These are phyloP conservation scores for Kryptolebias ocellatus DNA, from an alignment of 2,797 vertebrate genomes.

Conservation along the genomic window DNA sequence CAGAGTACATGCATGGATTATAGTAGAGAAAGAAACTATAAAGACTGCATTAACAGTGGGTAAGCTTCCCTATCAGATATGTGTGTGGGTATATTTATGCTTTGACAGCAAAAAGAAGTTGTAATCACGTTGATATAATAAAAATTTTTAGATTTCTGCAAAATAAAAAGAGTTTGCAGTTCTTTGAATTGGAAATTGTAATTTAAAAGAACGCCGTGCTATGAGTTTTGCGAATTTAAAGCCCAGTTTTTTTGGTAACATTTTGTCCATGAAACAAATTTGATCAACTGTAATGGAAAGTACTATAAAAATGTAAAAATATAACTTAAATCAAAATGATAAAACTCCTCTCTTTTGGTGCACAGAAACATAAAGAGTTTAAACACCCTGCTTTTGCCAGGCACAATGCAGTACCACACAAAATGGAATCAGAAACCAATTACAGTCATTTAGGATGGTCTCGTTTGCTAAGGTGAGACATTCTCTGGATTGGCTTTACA, in stretches of 20 bases:
- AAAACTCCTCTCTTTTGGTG: background rate
- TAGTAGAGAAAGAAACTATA: constrained; percentile 57
- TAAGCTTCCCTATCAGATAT: constrained; percentile 38
- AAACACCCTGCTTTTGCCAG: constrained; percentile 43
- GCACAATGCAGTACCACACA: constrained; percentile 28
- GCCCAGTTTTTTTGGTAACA: constrained; percentile 4
- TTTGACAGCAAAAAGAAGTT: constrained; percentile 7
- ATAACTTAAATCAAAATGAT: background rate
- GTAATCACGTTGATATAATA: constrained; percentile 10
- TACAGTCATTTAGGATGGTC: constrained; percentile 74
- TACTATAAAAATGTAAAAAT: constrained; percentile 3
- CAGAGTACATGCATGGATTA: constrained; percentile 75
- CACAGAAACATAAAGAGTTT: constrained; percentile 22
- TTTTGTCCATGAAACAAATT: constrained; percentile 7
- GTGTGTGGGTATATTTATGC: background rate
- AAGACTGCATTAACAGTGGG: constrained; percentile 41
- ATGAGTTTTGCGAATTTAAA: constrained; percentile 35
- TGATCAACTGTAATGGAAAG: constrained; percentile 13
- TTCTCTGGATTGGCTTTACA: constrained; percentile 77
- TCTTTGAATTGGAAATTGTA: constrained; percentile 17
- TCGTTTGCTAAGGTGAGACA: constrained; percentile 72
- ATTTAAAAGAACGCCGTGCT: constrained; percentile 17
- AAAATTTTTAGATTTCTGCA: constrained; percentile 4
- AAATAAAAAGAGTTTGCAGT: constrained; percentile 16
- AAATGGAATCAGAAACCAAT: constrained; percentile 59